These are phyloP conservation scores for Lasaia peninsularis DNA, from an alignment of 1,140 invertebrate species.

Conservation along the genomic window DNA sequence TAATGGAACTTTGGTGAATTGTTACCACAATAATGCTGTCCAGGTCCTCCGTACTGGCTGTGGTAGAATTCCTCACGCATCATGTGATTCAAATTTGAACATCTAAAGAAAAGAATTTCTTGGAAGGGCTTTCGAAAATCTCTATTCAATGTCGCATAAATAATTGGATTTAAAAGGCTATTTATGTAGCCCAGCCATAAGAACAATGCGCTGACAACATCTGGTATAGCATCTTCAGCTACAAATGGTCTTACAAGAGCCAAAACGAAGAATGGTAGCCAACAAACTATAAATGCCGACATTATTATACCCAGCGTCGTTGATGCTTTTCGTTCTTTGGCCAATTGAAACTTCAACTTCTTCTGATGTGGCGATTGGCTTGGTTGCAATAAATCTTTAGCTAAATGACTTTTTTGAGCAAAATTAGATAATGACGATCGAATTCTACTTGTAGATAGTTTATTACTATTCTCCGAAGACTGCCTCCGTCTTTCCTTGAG, in stretches of 20 bases:
- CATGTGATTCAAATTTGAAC: conserved; percentile 91
- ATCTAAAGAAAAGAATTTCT: conserved; percentile 92
- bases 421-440: conserved; percentile 69
- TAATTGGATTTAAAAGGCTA: conserved; percentile 94
- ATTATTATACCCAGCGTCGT: conserved; percentile 98
- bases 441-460: conserved; percentile 64
- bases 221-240: conserved; percentile 82
- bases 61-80: conserved; percentile 96
- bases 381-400: conserved; percentile 65
- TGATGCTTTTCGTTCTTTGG: conserved; percentile 95
- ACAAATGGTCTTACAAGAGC: conserved; percentile 92
- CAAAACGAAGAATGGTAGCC: conserved; percentile 97
- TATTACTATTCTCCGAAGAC: conserved; percentile 57
- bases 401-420: conserved; percentile 70
- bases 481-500: conserved; percentile 48
- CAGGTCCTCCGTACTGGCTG: conserved; percentile 91
- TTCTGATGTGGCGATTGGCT: conserved; percentile 81
- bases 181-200: conserved; percentile 97
- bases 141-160: conserved; percentile 93
- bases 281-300: conserved; percentile 97
- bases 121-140: conserved; percentile 96
- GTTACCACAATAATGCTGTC: conserved; percentile 75
- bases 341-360: conserved; percentile 87
- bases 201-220: conserved; percentile 85
- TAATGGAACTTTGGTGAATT: conserved; percentile 71